Base-by-base conservation (phyloP, 1,140 invertebrate species). In the Campoletis sonorensis region DNA sequence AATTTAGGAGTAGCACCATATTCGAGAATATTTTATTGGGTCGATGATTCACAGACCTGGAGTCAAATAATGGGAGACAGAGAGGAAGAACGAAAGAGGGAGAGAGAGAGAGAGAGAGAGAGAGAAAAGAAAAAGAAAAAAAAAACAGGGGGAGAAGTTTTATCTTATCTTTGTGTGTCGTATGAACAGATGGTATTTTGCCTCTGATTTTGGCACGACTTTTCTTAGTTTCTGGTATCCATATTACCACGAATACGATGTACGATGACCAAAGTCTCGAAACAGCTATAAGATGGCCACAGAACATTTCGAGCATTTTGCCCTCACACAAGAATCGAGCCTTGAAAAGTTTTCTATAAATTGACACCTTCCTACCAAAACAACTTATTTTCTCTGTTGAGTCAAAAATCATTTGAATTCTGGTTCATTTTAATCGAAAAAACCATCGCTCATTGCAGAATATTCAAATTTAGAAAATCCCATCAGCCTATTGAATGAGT, bases 161-260 rank as follows among this genome's bases (percentile, higher is more conserved):
- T 27, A 26, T 26, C n/a, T 27, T 11, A 23, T 64, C 61, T 26
- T 23, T 64, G n/a, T 64, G 61, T 1, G 61, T 13, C 7, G 23
- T 27, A 26, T 27, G 21, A 26, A 4, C 61, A 64, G 61, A 64
- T 64, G 61, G 61, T 13, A 64, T 64, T 64, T 26, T 27, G 23
- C 61, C 27, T n/a, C 21, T 26, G 61, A 64, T 64, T 64, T 64
- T 64, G 61, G 61, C 61, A 64, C 61, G 61, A 64, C 27, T 11
- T 64, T 26, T 15, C 61, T 4, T n/a, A n/a, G 54, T 58, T 23
- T 23, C 54, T 58, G 18, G 61, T 26, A 54, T 26, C 0, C 3
- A 23, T 64, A 4, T 26, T 16, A 23, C 23, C 4, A 64, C 27
- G 27, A 13, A 2, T 26, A 2, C 4, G 21, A 64, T 26, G 2